A percentile compares a stretch with the other conserved stretches of the same genome.
Conservation (phyloP, 2,113 vertebrate genomes). For the Trichomycterus rosablanca region DNA sequence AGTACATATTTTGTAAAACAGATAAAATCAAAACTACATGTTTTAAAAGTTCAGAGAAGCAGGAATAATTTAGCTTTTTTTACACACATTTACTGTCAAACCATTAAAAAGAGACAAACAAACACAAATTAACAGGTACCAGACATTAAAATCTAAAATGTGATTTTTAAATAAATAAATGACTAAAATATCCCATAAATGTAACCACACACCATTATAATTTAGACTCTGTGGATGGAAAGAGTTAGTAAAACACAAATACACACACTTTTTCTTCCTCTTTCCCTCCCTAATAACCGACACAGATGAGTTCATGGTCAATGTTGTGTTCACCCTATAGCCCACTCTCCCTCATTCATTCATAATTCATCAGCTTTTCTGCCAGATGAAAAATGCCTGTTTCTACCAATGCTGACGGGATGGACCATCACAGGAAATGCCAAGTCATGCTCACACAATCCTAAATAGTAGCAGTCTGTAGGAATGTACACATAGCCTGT, state of each 20-base stretch:
- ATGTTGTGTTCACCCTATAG: background rate
- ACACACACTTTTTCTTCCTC: background rate
- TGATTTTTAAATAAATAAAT: background rate
- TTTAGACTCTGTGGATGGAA: constrained; percentile 8
- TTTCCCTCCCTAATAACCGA: background rate
- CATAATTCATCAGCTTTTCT: constrained; percentile 37
- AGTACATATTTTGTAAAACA: no score
- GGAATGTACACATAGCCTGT: constrained; percentile 13
- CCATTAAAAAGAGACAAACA: no score
- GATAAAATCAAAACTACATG: no score
- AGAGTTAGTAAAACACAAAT: background rate
- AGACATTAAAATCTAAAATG: background rate
- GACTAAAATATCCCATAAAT: background rate
- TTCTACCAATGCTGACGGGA: constrained; percentile 42
- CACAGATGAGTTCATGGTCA: background rate
- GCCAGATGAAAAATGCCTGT: constrained; percentile 42
- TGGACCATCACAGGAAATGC: constrained; percentile 39
- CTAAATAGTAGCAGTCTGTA: constrained; percentile 31
- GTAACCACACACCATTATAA: constrained; percentile 28
- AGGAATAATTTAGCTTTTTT: no score
- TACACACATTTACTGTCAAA: no score
- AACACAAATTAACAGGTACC: background rate
- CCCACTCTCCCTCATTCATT: constrained; percentile 21
- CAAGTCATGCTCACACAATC: constrained; percentile 42
- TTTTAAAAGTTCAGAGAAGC: no score